phyloP scores from a whole-genome alignment of 2,113 vertebrate species.

The Caracal caracal region DNA sequence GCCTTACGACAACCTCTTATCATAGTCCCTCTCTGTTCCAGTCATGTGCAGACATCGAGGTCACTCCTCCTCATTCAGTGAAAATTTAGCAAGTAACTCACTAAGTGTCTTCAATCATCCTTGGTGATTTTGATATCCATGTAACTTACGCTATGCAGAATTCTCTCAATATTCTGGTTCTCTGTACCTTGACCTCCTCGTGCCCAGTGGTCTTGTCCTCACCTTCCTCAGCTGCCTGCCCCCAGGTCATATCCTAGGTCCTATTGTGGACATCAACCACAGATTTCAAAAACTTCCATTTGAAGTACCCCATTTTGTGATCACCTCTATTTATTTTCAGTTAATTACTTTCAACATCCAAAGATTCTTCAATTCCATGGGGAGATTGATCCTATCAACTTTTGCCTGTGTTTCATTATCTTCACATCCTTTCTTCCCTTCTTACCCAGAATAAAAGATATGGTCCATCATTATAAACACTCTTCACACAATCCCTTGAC shows the following conservation, averaged over 20 bases:
- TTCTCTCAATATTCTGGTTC: not conserved
- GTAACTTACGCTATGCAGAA: not conserved
- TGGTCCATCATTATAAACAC: too few relatives aligned
- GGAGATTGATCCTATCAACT: not conserved
- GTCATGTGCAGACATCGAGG: not conserved
- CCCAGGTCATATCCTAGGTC: not conserved
- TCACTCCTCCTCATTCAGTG: not conserved
- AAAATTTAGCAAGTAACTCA: not conserved
- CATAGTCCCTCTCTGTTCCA: not conserved
- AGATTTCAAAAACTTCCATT: not conserved
- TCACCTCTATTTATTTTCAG: not conserved
- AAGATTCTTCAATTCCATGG: not conserved
- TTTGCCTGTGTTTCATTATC: not conserved
- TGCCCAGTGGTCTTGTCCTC: not conserved
- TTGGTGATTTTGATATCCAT: not conserved
- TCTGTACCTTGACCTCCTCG: not conserved
- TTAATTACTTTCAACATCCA: not conserved
- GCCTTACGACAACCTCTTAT: not conserved
- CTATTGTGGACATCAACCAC: not conserved
- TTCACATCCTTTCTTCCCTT: not conserved
- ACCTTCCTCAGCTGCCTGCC: not conserved
- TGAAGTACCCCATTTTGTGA: not conserved
- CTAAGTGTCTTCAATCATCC: not conserved
- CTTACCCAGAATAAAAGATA: not conserved
- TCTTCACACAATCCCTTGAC: not conserved